These are phyloP conservation scores for Rattus norvegicus DNA, from an alignment of 2,113 vertebrate genomes.

Conservation along the genomic window DNA sequence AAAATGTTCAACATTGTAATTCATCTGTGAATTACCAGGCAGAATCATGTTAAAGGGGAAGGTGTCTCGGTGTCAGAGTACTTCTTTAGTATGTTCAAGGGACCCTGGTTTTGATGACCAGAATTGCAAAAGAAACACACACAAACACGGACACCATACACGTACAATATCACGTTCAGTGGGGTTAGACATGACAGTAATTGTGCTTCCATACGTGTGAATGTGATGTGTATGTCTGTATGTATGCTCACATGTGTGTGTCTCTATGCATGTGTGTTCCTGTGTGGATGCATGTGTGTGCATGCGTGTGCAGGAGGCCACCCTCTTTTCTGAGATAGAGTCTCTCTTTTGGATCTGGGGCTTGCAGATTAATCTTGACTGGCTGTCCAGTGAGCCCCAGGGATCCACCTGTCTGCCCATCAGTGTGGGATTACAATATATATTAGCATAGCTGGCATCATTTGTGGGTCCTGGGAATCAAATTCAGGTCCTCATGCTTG, in stretches of 20 bases:
- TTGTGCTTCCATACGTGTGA: background rate
- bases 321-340: background rate
- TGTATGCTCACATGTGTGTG: too few species aligned
- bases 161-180: background rate
- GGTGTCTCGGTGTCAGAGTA: background rate
- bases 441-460: too few species aligned
- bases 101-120: background rate
- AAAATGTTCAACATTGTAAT: background rate
- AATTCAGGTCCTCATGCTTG: background rate
- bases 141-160: background rate
- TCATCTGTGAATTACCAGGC: background rate
- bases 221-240: background rate
- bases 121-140: background rate
- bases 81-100: background rate
- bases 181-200: background rate
- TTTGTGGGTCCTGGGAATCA: background rate
- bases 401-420: background rate
- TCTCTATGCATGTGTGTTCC: background rate
- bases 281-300: fast-evolving
- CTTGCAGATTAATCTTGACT: background rate
- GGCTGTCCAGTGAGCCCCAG: background rate
- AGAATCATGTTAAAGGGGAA: background rate
- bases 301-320: background rate
- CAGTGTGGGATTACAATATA: background rate
- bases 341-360: background rate